Evolutionary conservation across 2,113 vertebrate genomes (phyloP), one percentile per base, ranked within the genome.

Genomic region (Catharus fuscescens): DNA sequence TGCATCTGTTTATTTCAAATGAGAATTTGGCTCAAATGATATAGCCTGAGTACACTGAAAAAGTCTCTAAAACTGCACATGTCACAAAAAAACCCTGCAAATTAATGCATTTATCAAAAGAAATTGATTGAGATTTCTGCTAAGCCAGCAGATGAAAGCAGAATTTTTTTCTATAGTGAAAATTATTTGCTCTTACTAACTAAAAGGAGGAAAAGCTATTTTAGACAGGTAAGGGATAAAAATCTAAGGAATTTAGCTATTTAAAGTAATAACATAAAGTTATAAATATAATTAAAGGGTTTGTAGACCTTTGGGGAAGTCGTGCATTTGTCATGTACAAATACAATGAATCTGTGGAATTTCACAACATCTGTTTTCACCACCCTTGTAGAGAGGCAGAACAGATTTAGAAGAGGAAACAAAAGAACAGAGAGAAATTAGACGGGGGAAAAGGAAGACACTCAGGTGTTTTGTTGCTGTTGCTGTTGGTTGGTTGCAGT

Each of bases 401-500:
- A 73, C 71, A 4, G 3, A 9, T 21, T 72, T 64, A 40, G 25
- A 91, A 91, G 10, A 70, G 6, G 18, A 85, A 91, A 66, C 13
- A 77, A 61, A 53, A 87, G 3, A 26, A 66, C 20, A 34, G 11
- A 21, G 20, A 76, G 9, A 65, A 88, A 50, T 10, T 28, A 12
- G 6, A 21, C 14, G 5, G 2, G 7, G 2, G 0, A 5, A 34
- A 14, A 15, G 16, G 6, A 59, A 48, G 12, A 7, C 36, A 48
- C 17, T 19, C 26, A 24, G 29, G 9, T 44, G 7, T 53, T 80
- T 48, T 38, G 18, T 25, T 64, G 32, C 4, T 57, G 3, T 6
- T 32, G 5, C 15, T 53, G 3, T 64, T 80, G 44, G 1, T 14
- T 42, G 13, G 16, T 14, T 65, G 15, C 2, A 7, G 14, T 29